A percentile compares a stretch with the other conserved stretches of the same genome.
phyloP scores from a whole-genome alignment of 2,888 invertebrate species.

The Aromia moschata region DNA sequence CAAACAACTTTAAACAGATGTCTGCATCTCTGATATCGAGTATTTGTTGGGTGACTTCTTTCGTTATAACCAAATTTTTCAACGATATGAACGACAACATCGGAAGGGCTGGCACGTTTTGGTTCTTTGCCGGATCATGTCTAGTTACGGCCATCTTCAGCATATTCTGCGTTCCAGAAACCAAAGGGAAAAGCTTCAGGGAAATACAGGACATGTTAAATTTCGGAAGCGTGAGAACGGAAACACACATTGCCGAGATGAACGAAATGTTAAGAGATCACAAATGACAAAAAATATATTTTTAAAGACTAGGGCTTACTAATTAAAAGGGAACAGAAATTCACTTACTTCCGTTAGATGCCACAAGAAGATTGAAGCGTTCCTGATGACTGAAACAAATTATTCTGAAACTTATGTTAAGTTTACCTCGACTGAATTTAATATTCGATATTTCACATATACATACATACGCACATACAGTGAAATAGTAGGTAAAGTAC shows the following conservation, averaged over 20 bases:
- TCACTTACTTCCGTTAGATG: too few relatives aligned
- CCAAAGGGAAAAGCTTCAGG: constrained; percentile 47
- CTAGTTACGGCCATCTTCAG: constrained; percentile 74
- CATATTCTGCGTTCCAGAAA: constrained; percentile 44
- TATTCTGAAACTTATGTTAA: too few relatives aligned
- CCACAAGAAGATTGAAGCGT: too few relatives aligned
- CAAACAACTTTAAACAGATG: constrained; percentile 76
- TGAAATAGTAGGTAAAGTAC: too few relatives aligned
- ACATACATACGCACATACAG: too few relatives aligned
- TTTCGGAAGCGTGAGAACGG: neutral
- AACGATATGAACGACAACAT: constrained; percentile 66
- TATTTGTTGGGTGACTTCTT: constrained; percentile 77
- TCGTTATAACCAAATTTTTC: constrained; percentile 77
- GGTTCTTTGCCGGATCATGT: constrained; percentile 73
- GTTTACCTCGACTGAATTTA: too few relatives aligned
- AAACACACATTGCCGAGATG: neutral
- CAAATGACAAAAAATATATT: too few relatives aligned
- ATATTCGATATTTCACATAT: too few relatives aligned
- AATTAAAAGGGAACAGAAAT: too few relatives aligned
- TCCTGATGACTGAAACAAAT: too few relatives aligned
- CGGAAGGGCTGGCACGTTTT: constrained; percentile 74
- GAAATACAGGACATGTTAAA: constrained; percentile 46
- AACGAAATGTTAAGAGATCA: neutral
- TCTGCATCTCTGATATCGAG: constrained; percentile 79
- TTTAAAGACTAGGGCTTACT: too few relatives aligned